These are phyloP conservation scores for Diplodus sargus DNA, from an alignment of 2,797 vertebrate genomes.

Conservation along the genomic window DNA sequence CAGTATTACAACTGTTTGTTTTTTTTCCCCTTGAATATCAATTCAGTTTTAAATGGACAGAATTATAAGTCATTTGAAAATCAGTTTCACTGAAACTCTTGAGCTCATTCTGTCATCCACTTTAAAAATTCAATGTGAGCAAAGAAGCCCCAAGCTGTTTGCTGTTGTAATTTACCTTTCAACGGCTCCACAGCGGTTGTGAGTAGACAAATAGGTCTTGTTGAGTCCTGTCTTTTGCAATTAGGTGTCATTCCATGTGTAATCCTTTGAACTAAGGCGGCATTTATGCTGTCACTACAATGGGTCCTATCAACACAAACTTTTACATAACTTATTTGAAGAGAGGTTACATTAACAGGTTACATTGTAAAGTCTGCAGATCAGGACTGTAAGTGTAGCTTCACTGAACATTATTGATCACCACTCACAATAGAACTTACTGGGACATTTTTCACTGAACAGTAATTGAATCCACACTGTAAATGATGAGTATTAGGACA, in stretches of 20 bases:
- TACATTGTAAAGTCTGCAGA: conserved; percentile 1
- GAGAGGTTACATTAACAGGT: neutral
- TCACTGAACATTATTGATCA: neutral
- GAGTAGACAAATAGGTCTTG: neutral
- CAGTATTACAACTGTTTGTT: neutral
- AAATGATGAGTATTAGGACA: neutral
- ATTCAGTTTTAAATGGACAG: conserved; percentile 31
- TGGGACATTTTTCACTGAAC: neutral
- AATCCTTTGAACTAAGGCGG: neutral
- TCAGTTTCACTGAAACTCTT: neutral
- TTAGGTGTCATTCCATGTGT: neutral
- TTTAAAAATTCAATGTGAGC: neutral
- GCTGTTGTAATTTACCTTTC: neutral
- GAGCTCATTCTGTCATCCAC: neutral
- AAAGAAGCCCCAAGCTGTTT: neutral
- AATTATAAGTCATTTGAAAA: neutral
- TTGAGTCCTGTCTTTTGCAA: neutral
- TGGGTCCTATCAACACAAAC: neutral
- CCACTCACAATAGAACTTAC: neutral
- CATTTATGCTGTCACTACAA: neutral
- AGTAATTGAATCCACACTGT: neutral
- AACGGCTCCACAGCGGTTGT: neutral
- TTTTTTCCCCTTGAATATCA: conserved; percentile 1
- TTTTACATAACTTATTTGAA: neutral
- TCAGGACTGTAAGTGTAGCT: neutral